These are phyloP conservation scores for Heliconius nattereri DNA, from an alignment of 1,140 invertebrate species.

Conservation along the genomic window DNA sequence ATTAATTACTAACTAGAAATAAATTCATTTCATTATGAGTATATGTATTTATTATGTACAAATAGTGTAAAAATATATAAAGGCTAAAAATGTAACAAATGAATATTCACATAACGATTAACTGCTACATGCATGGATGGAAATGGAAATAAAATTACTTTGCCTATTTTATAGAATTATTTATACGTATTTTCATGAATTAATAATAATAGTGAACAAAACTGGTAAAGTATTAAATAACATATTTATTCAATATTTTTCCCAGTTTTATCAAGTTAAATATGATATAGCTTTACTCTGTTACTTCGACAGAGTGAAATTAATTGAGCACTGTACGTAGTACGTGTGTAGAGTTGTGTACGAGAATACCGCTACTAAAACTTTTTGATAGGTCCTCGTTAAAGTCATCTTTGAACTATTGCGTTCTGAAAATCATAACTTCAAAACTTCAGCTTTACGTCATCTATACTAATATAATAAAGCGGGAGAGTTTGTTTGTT, in stretches of 20 bases:
- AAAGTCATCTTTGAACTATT: slow-evolving; percentile 15
- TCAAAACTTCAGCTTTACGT: neutral
- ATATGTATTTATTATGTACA: neutral
- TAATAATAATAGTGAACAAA: neutral
- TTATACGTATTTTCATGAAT: neutral
- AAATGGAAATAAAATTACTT: neutral
- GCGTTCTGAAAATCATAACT: slow-evolving; percentile 7
- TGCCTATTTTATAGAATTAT: neutral
- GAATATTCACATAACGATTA: neutral
- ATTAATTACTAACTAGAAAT: neutral
- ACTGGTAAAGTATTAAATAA: neutral
- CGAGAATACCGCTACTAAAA: slow-evolving; percentile 6
- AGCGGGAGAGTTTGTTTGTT: too few relatives aligned
- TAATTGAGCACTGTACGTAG: neutral
- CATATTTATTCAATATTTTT: too few relatives aligned
- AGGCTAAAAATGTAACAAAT: neutral
- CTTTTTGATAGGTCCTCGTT: slow-evolving; percentile 21
- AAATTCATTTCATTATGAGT: neutral
- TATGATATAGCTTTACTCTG: neutral
- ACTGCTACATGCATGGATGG: neutral
- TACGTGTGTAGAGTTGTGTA: slow-evolving; percentile 4
- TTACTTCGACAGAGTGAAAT: neutral
- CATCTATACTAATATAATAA: too few relatives aligned
- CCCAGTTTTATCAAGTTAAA: neutral
- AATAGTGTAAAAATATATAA: neutral